Evolutionary conservation across 2,113 vertebrate genomes (phyloP).

Genomic region (Rutilus rutilus): DNA sequence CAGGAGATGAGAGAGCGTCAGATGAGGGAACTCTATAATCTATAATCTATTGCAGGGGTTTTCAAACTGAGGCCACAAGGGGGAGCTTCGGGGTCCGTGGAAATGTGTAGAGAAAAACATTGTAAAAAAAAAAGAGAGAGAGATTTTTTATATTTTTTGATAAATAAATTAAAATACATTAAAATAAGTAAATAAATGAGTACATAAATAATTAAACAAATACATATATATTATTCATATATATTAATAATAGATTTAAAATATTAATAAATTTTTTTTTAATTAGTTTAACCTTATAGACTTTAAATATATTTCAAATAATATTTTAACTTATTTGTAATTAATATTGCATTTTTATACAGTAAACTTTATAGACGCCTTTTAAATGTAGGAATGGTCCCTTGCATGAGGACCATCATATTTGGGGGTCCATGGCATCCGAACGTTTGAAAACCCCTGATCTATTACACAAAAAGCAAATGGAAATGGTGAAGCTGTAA

Average conservation of each 20-base stretch:
- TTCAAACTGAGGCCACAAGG: slow-evolving; percentile 18
- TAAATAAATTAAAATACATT: neutral
- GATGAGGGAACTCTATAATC: neutral
- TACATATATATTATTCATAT: neutral
- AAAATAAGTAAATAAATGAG: neutral
- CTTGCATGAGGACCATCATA: neutral
- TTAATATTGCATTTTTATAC: neutral
- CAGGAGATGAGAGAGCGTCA: neutral
- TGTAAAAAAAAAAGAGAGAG: neutral
- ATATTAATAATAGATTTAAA: neutral
- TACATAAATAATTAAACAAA: neutral
- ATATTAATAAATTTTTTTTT: too few species aligned
- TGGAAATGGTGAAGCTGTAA: slow-evolving; percentile 37
- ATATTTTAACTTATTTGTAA: too few species aligned
- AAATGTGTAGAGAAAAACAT: neutral
- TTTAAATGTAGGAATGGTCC: neutral
- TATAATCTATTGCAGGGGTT: slow-evolving; percentile 13
- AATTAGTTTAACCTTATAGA: too few species aligned
- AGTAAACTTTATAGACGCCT: neutral
- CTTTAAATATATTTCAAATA: too few species aligned
- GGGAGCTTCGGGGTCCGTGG: neutral
- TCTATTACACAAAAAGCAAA: slow-evolving; percentile 57
- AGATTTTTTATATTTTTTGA: neutral
- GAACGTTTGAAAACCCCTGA: slow-evolving; percentile 19
- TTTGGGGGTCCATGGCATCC: neutral